Evolutionary conservation across 2,113 vertebrate genomes (phyloP).

Genomic region (Corythornis cristatus): DNA sequence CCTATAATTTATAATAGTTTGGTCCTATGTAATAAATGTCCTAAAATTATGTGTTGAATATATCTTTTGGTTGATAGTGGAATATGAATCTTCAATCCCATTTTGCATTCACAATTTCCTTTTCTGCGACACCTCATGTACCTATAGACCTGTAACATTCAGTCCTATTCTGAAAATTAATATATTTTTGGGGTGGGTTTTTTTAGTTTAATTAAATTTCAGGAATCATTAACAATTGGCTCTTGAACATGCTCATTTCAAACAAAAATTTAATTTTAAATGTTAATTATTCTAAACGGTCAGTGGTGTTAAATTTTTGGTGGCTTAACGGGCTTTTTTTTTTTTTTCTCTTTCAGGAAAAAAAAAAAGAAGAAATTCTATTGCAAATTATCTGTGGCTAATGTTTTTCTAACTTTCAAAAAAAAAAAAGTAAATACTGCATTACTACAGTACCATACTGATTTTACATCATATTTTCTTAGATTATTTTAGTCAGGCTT

Average conservation of each 20-base stretch:
- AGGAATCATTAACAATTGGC: background rate
- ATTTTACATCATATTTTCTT: background rate
- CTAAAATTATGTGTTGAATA: background rate
- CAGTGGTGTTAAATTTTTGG: background rate
- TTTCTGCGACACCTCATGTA: background rate
- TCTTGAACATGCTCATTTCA: background rate
- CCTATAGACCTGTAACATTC: background rate
- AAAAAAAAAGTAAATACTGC: background rate
- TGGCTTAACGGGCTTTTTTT: background rate
- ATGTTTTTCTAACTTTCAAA: background rate
- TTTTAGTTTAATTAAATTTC: background rate
- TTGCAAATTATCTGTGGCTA: background rate
- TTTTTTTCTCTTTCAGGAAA: background rate
- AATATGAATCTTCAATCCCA: background rate
- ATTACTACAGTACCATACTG: background rate
- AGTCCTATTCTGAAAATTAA: background rate
- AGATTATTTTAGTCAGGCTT: background rate
- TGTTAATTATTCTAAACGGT: background rate
- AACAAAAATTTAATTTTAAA: background rate
- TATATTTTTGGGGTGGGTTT: rapidly evolving
- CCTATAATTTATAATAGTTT: background rate
- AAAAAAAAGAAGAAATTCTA: background rate
- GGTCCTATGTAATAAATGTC: background rate
- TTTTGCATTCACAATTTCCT: background rate
- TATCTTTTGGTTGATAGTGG: background rate